Evolutionary conservation across 2,797 vertebrate genomes (phyloP).

Genomic region (Falco concolor): DNA sequence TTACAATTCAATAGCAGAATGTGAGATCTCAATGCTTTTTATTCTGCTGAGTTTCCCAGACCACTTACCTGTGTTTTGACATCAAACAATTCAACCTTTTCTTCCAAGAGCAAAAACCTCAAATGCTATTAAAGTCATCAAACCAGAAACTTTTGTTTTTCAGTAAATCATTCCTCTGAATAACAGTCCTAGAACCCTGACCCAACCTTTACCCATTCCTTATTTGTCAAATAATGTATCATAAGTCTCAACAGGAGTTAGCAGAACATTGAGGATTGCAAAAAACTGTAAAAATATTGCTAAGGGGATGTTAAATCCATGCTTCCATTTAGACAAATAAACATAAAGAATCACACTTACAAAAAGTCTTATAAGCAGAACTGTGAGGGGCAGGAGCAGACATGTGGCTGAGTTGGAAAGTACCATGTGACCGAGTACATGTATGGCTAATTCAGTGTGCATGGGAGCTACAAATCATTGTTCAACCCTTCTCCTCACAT

Average conservation of each 20-base stretch:
- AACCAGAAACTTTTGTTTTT: neutral
- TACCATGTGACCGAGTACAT: no score
- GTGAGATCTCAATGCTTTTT: neutral
- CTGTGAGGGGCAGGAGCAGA: neutral
- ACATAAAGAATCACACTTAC: neutral
- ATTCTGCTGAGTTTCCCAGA: neutral
- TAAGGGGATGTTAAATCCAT: neutral
- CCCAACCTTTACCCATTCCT: neutral
- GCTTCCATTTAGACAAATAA: neutral
- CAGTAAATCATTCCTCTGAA: neutral
- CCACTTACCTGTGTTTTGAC: neutral
- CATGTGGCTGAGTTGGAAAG: neutral
- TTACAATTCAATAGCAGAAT: neutral
- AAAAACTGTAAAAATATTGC: neutral
- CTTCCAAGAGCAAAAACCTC: neutral
- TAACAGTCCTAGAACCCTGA: neutral
- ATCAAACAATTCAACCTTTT: neutral
- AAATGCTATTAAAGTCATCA: neutral
- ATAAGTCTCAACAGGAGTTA: neutral
- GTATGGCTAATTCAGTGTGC: fast-evolving
- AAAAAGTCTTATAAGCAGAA: neutral
- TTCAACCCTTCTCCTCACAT: neutral
- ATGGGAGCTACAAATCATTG: neutral
- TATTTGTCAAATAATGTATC: neutral
- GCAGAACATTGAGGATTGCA: neutral